Base-by-base conservation (phyloP, 2,113 vertebrate genomes). In the Microcebus tavaratra region DNA sequence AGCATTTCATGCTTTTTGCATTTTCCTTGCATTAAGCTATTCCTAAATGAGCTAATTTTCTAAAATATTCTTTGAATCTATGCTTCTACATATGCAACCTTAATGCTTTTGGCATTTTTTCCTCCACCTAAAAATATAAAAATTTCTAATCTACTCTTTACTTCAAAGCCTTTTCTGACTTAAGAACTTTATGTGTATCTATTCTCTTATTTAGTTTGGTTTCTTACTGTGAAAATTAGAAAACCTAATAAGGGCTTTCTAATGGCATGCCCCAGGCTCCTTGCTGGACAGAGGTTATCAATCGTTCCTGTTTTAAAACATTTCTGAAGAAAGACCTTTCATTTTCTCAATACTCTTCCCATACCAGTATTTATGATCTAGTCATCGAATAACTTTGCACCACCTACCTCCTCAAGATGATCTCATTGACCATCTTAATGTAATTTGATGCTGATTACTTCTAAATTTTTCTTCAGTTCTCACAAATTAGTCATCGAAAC, bases 401-500 rank as follows among this genome's bases (percentile, higher is more conserved):
- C 17, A 6, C 12, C 67, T 55, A 55, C 39, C 25, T 36, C 36
- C 86, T 67, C 82, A 50, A 84, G 82, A 91, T 34, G 31, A 73
- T 90, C 76, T 86, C 79, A 21, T 0, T 65, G 55, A 53, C 72
- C 42, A 31, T 85, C 59, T 45, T 72, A 45, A 76, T 1, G 0
- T 39, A 34, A 82, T 39, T 59, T n/a, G 81, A 88, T 48, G 36
- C 50, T 90, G 72, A 90, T 82, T 61, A 61, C 25, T 10, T 81
- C 79, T 63, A 86, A 61, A 18, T 82, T 78, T 91, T 87, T 80
- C 72, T 75, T 68, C 57, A 78, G 2, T 73, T 96, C 90, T 80
- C 59, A 78, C 86, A 82, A 91, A 93, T 88, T 75, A 94, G 72
- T 96, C 91, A 78, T 92, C n/a, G 39, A 70, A 81, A 93, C 53